Percentiles rank a stretch among this genome's conserved stretches.
These are phyloP conservation scores for Phallusia fumigata DNA, from an alignment of 23 tunicate species.

Conservation along the genomic window DNA sequence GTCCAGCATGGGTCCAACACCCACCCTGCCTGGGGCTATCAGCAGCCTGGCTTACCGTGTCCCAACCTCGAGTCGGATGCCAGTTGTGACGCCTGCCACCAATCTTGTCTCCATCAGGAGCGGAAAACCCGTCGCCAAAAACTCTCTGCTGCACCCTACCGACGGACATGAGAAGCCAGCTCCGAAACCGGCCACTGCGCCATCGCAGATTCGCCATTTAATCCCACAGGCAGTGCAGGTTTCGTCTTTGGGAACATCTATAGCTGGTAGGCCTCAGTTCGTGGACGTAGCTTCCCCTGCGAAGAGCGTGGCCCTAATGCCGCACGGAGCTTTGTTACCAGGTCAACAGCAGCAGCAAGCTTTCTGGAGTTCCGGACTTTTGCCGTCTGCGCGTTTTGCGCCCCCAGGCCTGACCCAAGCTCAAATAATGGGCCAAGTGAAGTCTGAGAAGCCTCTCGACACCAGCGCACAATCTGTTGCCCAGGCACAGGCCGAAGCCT, in stretches of 20 bases:
- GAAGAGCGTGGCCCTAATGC: background rate
- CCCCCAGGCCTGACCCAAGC: background rate
- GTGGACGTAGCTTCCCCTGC: background rate
- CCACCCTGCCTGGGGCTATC: slow-evolving; percentile 7
- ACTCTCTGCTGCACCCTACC: background rate
- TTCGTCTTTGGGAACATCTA: background rate
- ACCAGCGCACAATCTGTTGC: too few relatives aligned
- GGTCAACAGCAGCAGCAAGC: background rate
- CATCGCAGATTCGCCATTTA: background rate
- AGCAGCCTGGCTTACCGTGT: background rate
- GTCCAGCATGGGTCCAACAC: background rate
- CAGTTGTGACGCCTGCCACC: background rate
- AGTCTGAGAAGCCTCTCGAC: background rate
- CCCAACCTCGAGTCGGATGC: background rate
- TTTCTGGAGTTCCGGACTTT: background rate
- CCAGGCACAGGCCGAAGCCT: too few relatives aligned
- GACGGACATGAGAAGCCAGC: background rate
- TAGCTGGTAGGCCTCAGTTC: background rate
- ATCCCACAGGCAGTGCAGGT: background rate
- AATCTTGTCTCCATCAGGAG: background rate
- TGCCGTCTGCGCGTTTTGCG: background rate
- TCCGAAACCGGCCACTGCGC: background rate
- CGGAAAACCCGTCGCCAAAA: background rate
- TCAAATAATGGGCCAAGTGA: background rate
- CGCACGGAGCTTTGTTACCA: background rate